These are phyloP conservation scores for Bubalus kerabau DNA, from an alignment of 2,113 vertebrate genomes.

Conservation along the genomic window DNA sequence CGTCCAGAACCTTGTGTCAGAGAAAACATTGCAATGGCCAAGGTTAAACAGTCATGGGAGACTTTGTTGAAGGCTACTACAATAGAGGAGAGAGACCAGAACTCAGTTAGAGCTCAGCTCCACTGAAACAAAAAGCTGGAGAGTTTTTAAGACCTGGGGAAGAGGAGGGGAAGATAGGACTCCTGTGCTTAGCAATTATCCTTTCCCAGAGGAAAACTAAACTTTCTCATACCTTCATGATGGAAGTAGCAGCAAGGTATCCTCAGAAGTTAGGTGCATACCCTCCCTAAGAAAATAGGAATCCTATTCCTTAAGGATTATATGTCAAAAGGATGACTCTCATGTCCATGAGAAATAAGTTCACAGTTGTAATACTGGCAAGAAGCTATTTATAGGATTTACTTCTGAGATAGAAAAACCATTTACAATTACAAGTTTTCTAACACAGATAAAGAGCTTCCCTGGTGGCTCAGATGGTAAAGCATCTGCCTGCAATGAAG, in stretches of 20 bases:
- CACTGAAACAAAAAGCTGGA: neutral
- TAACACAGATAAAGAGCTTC: neutral
- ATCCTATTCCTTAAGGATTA: neutral
- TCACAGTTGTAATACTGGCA: neutral
- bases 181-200: neutral
- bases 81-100: neutral
- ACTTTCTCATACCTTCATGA: neutral
- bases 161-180: neutral
- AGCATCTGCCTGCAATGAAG: neutral
- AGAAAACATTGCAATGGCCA: neutral
- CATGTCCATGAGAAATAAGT: neutral
- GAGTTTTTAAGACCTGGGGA: neutral
- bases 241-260: neutral
- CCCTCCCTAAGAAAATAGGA: neutral
- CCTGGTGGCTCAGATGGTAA: neutral
- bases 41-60: neutral
- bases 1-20: neutral
- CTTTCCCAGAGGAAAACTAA: neutral
- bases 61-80: neutral
- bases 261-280: neutral
- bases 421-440: neutral
- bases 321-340: neutral
- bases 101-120: neutral
- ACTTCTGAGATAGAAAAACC: neutral
- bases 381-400: neutral